phyloP scores from a whole-genome alignment of 2,113 vertebrate genomes.

The Leptodactylus fuscus region DNA sequence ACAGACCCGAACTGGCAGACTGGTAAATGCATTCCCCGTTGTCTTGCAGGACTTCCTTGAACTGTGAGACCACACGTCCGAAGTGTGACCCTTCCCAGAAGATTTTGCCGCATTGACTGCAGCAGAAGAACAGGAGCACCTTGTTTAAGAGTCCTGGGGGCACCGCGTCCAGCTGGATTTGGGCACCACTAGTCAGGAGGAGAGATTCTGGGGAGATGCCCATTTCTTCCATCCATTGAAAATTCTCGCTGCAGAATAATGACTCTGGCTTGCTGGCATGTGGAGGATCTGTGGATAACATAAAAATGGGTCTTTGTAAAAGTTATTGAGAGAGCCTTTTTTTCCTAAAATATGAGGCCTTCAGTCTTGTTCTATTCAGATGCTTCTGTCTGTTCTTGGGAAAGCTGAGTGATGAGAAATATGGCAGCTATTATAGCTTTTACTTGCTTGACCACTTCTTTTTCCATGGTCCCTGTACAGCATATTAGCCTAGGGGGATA shows the following conservation, averaged over 20 bases:
- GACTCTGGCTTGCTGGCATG: not conserved
- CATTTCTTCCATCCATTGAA: conserved; percentile 64
- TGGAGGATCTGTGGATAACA: conserved; percentile 40
- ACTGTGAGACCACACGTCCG: conserved; percentile 73
- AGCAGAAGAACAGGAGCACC: conserved; percentile 78
- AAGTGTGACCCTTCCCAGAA: conserved; percentile 93
- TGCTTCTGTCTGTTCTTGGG: too few species aligned
- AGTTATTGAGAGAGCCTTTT: not conserved
- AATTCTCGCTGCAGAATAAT: conserved; percentile 31
- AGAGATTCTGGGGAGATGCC: conserved; percentile 62
- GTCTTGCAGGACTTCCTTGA: conserved; percentile 74
- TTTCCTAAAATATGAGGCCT: too few species aligned
- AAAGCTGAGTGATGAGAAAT: not conserved
- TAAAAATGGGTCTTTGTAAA: not conserved
- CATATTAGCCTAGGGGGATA: too few species aligned
- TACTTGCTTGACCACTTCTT: too few species aligned
- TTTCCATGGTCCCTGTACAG: too few species aligned
- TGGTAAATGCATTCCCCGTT: fast-evolving
- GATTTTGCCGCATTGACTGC: conserved; percentile 83
- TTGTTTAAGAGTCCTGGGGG: conserved; percentile 73
- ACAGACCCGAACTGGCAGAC: conserved; percentile 1
- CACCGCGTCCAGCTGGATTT: conserved; percentile 74
- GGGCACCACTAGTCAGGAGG: conserved; percentile 38
- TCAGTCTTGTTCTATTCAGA: too few species aligned
- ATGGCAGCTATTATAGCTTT: not conserved